Evolutionary conservation across 2,113 vertebrate genomes (phyloP), one percentile per base, ranked within the genome.

Genomic region (Xiphophorus hellerii): DNA sequence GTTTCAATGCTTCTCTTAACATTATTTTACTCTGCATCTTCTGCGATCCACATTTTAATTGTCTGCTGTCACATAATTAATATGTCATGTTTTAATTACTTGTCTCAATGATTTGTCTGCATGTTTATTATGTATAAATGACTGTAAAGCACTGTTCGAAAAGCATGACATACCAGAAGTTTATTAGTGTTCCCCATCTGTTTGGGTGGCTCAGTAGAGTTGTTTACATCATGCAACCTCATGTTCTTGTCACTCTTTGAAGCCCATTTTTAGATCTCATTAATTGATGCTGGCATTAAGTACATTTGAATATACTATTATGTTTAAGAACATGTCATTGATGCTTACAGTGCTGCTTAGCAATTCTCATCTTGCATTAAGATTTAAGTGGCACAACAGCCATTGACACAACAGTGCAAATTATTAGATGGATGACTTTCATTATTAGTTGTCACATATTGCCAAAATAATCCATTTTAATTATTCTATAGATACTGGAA

Each of bases 171-270:
- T 20, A 77, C 61, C 78, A 81, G 74, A 74, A 62, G 82, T 88
- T 84, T 85, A 80, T 91, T 87, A 89, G 44, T 10, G 67, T 48
- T 58, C 30, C 63, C 73, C 82, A 87, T 90, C 89, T 90, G 91
- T 83, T 83, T 62, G 62, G 11, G 37, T 62, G 68, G 37, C 72
- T 82, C 75, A 48, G 74, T 8, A 54, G 72, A 58, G 70, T 58
- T 75, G 42, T 72, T 85, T 77, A 69, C 78, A 77, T 79, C 76
- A 77, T 62, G 74, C 69, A 81, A 71, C 73, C 81, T 84, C 70
- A 84, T 83, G 75, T 80, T 86, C 29, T 10, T 62, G 82, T 82
- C 71, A 79, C 20, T 76, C 61, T 69, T 69, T 73, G 65, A 86
- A 66, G 60, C 30, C 1, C 37, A 68, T 65, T n/a, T 70, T 78